phyloP scores from a whole-genome alignment of 2,888 invertebrate species.

The Maniola hyperantus region DNA sequence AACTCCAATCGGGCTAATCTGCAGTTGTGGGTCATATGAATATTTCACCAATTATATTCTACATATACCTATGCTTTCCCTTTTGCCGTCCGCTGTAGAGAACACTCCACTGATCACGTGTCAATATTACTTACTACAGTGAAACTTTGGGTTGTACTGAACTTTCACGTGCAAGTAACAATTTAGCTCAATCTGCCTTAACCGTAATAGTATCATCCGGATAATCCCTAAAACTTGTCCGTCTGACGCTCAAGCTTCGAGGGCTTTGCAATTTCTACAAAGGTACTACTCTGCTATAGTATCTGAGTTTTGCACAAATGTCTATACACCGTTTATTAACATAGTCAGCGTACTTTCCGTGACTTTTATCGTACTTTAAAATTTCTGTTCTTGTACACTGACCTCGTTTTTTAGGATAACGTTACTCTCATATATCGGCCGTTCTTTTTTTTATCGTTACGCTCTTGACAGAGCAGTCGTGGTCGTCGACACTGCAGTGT shows the following conservation, averaged over 20 bases:
- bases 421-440: too few relatives aligned
- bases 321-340: conserved; percentile 3
- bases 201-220: conserved; percentile 34
- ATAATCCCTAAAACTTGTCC: conserved; percentile 35
- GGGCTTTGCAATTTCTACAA: conserved; percentile 21
- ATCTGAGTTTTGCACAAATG: background rate
- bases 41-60: too few relatives aligned
- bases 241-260: conserved; percentile 23
- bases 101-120: background rate
- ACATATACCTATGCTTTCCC: background rate
- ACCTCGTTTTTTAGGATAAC: too few relatives aligned
- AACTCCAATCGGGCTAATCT: too few relatives aligned
- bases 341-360: background rate
- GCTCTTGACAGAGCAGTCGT: too few relatives aligned
- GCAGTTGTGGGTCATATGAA: too few relatives aligned
- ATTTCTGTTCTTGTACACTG: too few relatives aligned
- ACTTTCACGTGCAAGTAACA: conserved; percentile 16
- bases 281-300: conserved; percentile 12
- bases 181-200: conserved; percentile 29
- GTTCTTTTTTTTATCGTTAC: too few relatives aligned
- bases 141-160: conserved; percentile 12
- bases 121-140: conserved; percentile 5
- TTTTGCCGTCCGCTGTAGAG: background rate
- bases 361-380: too few relatives aligned
- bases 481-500: too few relatives aligned